phyloP scores from a whole-genome alignment of 2,888 invertebrate species.

The Phyto melanocephala region DNA sequence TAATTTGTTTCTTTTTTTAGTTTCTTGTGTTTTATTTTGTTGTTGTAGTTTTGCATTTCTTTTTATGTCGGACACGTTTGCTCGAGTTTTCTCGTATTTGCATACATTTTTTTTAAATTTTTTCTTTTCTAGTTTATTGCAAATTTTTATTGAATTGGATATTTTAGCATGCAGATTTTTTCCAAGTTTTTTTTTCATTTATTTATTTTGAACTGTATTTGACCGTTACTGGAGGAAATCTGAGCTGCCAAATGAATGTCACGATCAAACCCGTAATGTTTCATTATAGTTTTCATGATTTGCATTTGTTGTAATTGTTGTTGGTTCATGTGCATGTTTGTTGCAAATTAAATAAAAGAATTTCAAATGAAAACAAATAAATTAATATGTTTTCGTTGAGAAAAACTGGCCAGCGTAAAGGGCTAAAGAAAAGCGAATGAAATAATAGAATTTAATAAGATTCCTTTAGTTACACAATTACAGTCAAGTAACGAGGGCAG shows the following conservation, averaged over 20 bases:
- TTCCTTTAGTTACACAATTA: too few relatives aligned
- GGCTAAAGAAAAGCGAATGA: too few relatives aligned
- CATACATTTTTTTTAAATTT: neutral
- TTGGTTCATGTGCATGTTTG: slow-evolving; percentile 28
- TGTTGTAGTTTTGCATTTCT: neutral
- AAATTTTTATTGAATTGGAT: slow-evolving; percentile 42
- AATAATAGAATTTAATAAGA: too few relatives aligned
- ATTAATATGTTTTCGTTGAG: too few relatives aligned
- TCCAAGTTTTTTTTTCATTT: slow-evolving; percentile 4
- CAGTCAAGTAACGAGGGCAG: too few relatives aligned
- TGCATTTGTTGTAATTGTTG: neutral
- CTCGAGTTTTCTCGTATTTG: slow-evolving; percentile 44
- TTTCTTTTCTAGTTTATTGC: slow-evolving; percentile 17
- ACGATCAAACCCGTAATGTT: slow-evolving; percentile 65
- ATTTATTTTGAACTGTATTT: slow-evolving; percentile 28
- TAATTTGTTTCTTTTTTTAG: slow-evolving; percentile 3
- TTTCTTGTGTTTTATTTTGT: neutral
- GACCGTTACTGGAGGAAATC: slow-evolving; percentile 51
- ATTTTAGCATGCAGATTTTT: slow-evolving; percentile 29
- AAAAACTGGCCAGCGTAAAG: too few relatives aligned
- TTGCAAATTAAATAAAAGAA: slow-evolving; percentile 19
- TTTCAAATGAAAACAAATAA: too few relatives aligned
- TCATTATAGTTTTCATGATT: slow-evolving; percentile 39
- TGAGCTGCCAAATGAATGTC: slow-evolving; percentile 57
- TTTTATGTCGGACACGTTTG: slow-evolving; percentile 43